Conservation (phyloP, 2,113 vertebrate species). For the Glaucidium brasilianum region DNA sequence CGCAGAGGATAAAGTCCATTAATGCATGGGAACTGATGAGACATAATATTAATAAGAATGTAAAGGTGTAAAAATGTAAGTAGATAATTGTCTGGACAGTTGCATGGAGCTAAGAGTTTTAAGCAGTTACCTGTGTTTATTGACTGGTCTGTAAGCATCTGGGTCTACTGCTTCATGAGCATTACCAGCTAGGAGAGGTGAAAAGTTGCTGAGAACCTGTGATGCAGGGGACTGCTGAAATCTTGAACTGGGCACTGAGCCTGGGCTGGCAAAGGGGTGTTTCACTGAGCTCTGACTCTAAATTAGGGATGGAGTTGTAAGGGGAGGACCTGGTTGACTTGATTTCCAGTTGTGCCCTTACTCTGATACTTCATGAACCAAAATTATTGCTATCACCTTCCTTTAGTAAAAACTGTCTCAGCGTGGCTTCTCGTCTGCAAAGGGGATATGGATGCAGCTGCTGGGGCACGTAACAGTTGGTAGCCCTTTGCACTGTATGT, state of each 20-base stretch:
- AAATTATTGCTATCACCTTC: background rate
- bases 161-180: background rate
- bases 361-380: background rate
- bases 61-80: constrained; percentile 24
- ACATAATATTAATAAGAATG: background rate
- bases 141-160: background rate
- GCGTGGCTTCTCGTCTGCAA: background rate
- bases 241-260: background rate
- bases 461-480: background rate
- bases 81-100: constrained; percentile 31
- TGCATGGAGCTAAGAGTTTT: background rate
- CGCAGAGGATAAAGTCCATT: background rate
- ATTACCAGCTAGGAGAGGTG: background rate
- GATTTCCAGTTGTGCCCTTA: background rate
- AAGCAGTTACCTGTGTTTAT: constrained; percentile 31
- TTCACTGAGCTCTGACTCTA: background rate
- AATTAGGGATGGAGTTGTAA: background rate
- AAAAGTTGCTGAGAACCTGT: background rate
- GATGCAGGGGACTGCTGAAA: background rate
- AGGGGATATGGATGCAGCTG: background rate
- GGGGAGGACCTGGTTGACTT: background rate
- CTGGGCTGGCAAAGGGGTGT: background rate
- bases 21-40: background rate
- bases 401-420: background rate
- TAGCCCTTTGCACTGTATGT: background rate